Evolutionary conservation across 2,113 vertebrate genomes (phyloP), one percentile per base, ranked within the genome.

Genomic region (Blennius ocellaris): DNA sequence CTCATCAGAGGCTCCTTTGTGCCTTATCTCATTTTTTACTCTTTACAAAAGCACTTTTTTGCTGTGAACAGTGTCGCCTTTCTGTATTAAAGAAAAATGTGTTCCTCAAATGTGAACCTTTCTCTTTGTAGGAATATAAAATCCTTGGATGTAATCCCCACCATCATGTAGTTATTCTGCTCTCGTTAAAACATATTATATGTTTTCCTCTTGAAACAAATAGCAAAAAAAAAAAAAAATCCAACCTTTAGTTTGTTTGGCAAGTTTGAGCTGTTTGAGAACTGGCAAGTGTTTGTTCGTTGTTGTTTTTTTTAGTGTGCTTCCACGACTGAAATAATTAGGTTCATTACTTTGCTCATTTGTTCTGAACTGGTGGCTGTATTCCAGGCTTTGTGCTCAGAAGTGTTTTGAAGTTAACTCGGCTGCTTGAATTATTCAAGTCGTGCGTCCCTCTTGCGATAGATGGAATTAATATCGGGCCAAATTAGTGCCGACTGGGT

Each of bases 351-450:
- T 11, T 56, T 53, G 40, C 62, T 54, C 16, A 3, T 69, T 82
- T 61, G 40, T 61, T 67, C 40, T 73, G 52, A 81, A 57, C 21
- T 64, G 53, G 38, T 57, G 69, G 57, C 69, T 71, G 79, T 39
- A 70, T 53, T 86, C 16, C 52, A 57, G 71, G 66, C 53, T 74
- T 71, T 40, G 63, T 58, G 70, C 62, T 73, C 43, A 50, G 48
- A 44, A 37, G 59, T 55, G 21, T 79, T 82, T 78, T 67, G 62
- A 87, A 78, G 72, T 72, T 51, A 44, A 56, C 49, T 73, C 30
- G 2, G 69, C 52, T 62, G 64, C 68, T 53, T 85, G 50, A 89
- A 89, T 85, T 62, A 87, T 88, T 82, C 14, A 78, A 59, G 59
- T 44, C 6, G 11, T 70, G 60, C 41, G 16, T 54, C 79, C 16